Base-by-base conservation (phyloP, 1,140 invertebrate species). In the Drepana arcuata region DNA sequence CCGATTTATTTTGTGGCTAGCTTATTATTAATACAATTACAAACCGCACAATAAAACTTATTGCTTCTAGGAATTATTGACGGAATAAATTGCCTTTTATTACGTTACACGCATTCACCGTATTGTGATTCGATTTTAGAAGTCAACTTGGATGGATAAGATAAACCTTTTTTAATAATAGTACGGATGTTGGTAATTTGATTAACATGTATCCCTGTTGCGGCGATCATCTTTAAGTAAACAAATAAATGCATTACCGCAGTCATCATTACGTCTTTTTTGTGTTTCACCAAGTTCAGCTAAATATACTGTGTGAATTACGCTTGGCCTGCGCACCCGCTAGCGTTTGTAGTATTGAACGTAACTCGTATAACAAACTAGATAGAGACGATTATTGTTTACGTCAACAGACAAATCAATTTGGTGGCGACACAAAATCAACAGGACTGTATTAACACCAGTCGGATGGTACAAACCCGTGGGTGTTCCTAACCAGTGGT, bases 241-340 rank as follows among this genome's bases (percentile, higher is more conserved):
- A 71, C 57, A 51, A 71, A 74, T 66, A 66, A 62, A 69, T 66
- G 61, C 71, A 74, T 77, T 74, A 71, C 63, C 64, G 58, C 54
- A 45, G 50, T 42, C 61, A 73, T 75, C 63, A 80, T 75, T 79
- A 75, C 60, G 50, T 67, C 59, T 70, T 39, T 57, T 61, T 75
- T 62, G 57, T 59, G 60, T 71, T 79, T 80, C 75, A 80, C 75
- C 55, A 77, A 70, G 54, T 64, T 71, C 55, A 73, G 72, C 72
- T 80, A 80, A 80, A 75, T 54, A 67, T 57, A 48, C 56, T 48
- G 72, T 80, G 75, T 77, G 59, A 80, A 80, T 77, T 80, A 68
- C 68, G 54, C 51, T 61, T 36, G 43, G 53, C 54, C 57, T 49
- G 57, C 56, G 43, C 24, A 26, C 47, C 14, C 31, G 38, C 34